Percentiles rank a stretch among this genome's conserved stretches.
Evolutionary conservation across 2,797 vertebrate species (phyloP).

Genomic region (Clarias fuscus): DNA sequence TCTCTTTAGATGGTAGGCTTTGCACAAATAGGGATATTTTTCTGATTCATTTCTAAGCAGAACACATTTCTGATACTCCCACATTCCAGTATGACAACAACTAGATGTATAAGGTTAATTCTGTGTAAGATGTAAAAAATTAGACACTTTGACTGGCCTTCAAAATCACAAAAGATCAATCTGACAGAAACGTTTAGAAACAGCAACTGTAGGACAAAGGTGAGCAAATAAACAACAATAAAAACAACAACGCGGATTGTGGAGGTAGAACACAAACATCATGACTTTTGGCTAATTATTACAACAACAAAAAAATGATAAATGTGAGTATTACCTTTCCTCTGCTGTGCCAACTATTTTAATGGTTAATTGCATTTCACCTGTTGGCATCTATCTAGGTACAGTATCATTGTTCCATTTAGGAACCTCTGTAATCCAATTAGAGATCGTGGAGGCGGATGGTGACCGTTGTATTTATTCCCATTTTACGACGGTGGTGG

Average conservation of each 20-base stretch:
- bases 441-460: too few species aligned
- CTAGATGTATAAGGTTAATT: background rate
- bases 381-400: background rate
- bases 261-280: background rate
- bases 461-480: too few species aligned
- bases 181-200: background rate
- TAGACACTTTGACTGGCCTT: background rate
- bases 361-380: background rate
- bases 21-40: background rate
- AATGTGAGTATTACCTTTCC: background rate
- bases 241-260: background rate
- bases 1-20: background rate
- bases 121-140: background rate
- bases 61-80: background rate
- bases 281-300: background rate
- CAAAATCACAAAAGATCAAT: background rate
- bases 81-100: background rate
- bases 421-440: too few species aligned
- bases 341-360: background rate
- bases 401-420: background rate
- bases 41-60: background rate
- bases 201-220: background rate
- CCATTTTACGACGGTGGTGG: too few species aligned
- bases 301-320: background rate
- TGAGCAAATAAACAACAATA: background rate